Percentiles rank a stretch among this genome's conserved stretches.
These are phyloP conservation scores for Varroa destructor DNA, from an alignment of 1,140 invertebrate genomes.

Conservation along the genomic window DNA sequence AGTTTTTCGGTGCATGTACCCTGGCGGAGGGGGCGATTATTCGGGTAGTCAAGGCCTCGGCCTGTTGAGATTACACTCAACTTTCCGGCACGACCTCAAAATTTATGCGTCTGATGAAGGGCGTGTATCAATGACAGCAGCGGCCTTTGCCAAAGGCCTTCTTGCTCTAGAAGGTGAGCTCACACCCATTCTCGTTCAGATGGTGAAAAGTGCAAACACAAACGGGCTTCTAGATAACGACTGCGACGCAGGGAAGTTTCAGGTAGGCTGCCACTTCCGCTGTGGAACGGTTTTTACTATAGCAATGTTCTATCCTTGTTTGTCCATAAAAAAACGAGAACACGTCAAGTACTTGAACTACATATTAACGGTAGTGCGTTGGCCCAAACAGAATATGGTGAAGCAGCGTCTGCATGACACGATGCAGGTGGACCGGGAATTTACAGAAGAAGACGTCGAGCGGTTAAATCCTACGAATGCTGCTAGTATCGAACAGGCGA, in stretches of 20 bases:
- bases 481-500: constrained; percentile 67
- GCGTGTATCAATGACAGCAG: constrained; percentile 44
- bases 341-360: too few species aligned
- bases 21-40: constrained; percentile 61
- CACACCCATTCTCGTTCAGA: constrained; percentile 96
- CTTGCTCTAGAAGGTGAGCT: constrained; percentile 93
- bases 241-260: constrained; percentile 86
- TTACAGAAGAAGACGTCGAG: constrained; percentile 66
- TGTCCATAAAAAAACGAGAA: too few species aligned
- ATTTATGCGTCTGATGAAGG: constrained; percentile 99
- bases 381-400: constrained; percentile 44
- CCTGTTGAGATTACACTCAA: constrained; percentile 82
- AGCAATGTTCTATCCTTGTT: not conserved
- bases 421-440: constrained; percentile 79
- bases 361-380: too few species aligned
- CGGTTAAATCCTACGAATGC: constrained; percentile 75
- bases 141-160: constrained; percentile 49
- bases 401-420: constrained; percentile 83
- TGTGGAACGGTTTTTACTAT: constrained; percentile 25
- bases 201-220: constrained; percentile 98
- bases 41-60: constrained; percentile 79
- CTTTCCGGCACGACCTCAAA: constrained; percentile 95
- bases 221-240: constrained; percentile 96
- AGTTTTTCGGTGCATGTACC: constrained; percentile 98
- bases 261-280: constrained; percentile 51